Percentiles rank a stretch among this genome's conserved stretches.
Conservation (phyloP, 2,797 vertebrate species). For the Alexandromys oeconomus region DNA sequence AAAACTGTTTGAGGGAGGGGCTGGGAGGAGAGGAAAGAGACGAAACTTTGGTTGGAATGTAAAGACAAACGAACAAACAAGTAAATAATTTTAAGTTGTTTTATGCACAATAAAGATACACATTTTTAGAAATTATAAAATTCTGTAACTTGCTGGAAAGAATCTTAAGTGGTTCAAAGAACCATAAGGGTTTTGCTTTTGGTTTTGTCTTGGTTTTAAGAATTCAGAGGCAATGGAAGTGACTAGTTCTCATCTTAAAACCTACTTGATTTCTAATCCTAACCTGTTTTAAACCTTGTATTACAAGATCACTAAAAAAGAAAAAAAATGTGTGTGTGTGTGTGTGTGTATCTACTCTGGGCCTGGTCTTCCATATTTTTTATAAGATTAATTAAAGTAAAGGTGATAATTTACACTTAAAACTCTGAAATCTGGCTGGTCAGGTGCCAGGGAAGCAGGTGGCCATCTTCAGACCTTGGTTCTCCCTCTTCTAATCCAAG, state of each 20-base stretch:
- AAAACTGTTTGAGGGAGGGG: not conserved
- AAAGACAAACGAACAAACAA: not conserved
- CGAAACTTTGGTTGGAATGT: not conserved
- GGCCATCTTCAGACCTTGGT: not conserved
- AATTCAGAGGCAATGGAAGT: not conserved
- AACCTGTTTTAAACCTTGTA: not conserved
- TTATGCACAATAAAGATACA: not conserved
- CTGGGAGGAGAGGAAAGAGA: not conserved
- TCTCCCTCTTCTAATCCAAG: not conserved
- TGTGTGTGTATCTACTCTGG: not conserved
- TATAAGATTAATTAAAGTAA: not conserved
- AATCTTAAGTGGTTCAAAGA: conserved; percentile 42
- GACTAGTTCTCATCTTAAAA: not conserved
- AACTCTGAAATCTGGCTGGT: not conserved
- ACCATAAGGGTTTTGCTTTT: conserved; percentile 6
- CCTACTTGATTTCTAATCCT: not conserved
- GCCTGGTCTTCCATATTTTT: not conserved
- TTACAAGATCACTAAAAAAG: not conserved
- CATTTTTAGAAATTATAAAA: conserved; percentile 22
- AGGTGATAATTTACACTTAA: not conserved
- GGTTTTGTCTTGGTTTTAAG: not conserved
- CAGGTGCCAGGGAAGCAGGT: not conserved
- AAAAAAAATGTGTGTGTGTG: no score
- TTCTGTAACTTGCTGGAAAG: not conserved
- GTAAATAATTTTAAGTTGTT: not conserved